phyloP scores from a whole-genome alignment of 1,140 invertebrate genomes.

The Drosophila suzukii region DNA sequence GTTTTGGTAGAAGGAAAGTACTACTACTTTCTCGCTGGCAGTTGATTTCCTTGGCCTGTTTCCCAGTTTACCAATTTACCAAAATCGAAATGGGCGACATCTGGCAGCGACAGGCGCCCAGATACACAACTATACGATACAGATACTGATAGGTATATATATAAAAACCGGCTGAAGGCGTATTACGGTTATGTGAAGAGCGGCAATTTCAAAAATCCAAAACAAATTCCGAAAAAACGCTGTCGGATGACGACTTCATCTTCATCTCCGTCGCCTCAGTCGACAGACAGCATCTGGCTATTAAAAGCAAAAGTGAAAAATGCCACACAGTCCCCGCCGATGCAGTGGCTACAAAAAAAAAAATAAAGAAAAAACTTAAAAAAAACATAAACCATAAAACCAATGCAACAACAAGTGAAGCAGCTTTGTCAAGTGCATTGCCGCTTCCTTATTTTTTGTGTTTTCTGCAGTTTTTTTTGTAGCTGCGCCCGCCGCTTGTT shows the following conservation, averaged over 20 bases:
- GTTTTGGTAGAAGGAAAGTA: slow-evolving; percentile 42
- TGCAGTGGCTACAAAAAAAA: slow-evolving; percentile 17
- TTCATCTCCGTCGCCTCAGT: slow-evolving; percentile 24
- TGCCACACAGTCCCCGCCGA: slow-evolving; percentile 55
- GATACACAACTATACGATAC: not conserved
- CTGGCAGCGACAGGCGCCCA: slow-evolving; percentile 55
- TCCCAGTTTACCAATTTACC: slow-evolving; percentile 34
- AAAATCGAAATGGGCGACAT: slow-evolving; percentile 64
- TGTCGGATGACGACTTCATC: slow-evolving; percentile 38
- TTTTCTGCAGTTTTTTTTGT: not conserved
- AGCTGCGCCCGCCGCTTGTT: slow-evolving; percentile 24
- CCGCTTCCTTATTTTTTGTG: slow-evolving; percentile 61
- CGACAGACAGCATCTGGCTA: slow-evolving; percentile 51
- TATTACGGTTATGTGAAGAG: slow-evolving; percentile 74
- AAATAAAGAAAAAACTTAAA: slow-evolving; percentile 6
- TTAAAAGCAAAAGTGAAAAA: slow-evolving; percentile 82
- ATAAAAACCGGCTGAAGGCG: slow-evolving; percentile 34
- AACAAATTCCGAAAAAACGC: slow-evolving; percentile 52
- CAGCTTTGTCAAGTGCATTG: slow-evolving; percentile 74
- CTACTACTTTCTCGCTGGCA: slow-evolving; percentile 32
- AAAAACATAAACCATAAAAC: slow-evolving; percentile 36
- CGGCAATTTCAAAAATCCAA: slow-evolving; percentile 72
- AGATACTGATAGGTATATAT: not conserved
- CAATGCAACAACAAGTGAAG: slow-evolving; percentile 23
- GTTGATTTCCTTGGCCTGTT: slow-evolving; percentile 66